A percentile compares a stretch with the other conserved stretches of the same genome.
phyloP scores from a whole-genome alignment of 2,888 invertebrate genomes.

The Lasiommata megera region DNA sequence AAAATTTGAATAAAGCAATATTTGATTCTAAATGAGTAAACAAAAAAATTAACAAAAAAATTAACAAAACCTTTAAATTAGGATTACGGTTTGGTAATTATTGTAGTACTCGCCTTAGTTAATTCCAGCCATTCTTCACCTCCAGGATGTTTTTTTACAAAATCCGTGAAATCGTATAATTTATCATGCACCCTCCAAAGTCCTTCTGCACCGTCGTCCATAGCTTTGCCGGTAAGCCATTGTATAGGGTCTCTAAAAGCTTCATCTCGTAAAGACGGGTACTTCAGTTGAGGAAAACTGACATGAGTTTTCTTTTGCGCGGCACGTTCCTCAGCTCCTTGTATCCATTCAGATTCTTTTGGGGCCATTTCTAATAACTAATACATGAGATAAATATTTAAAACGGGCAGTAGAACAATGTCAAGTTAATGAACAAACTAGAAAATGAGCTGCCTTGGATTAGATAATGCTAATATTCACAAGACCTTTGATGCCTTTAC shows the following conservation, averaged over 20 bases:
- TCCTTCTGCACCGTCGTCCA: conserved; percentile 88
- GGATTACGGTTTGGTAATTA: not conserved
- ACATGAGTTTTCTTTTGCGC: conserved; percentile 66
- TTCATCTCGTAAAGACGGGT: conserved; percentile 73
- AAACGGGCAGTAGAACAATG: not conserved
- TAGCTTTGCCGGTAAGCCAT: conserved; percentile 84
- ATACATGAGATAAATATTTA: not conserved
- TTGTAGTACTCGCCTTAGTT: conserved; percentile 76
- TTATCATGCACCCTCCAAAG: conserved; percentile 88
- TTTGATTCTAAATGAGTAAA: too few species aligned
- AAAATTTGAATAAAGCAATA: too few species aligned
- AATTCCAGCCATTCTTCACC: conserved; percentile 88
- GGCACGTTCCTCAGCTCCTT: conserved; percentile 50
- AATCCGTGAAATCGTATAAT: conserved; percentile 92
- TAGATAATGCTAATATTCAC: conserved; percentile 4
- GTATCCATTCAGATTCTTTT: conserved; percentile 49
- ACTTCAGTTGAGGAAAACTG: conserved; percentile 76
- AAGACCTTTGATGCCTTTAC: conserved; percentile 1
- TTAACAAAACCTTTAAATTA: too few species aligned
- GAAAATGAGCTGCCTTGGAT: not conserved
- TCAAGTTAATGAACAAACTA: not conserved
- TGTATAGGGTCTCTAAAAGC: conserved; percentile 64
- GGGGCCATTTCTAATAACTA: conserved; percentile 45
- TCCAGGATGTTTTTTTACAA: conserved; percentile 91
- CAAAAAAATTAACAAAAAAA: too few species aligned